Percentiles rank a stretch among this genome's conserved stretches.
Evolutionary conservation across 2,888 invertebrate species (phyloP).

Genomic region (Lasioglossum figueresi): DNA sequence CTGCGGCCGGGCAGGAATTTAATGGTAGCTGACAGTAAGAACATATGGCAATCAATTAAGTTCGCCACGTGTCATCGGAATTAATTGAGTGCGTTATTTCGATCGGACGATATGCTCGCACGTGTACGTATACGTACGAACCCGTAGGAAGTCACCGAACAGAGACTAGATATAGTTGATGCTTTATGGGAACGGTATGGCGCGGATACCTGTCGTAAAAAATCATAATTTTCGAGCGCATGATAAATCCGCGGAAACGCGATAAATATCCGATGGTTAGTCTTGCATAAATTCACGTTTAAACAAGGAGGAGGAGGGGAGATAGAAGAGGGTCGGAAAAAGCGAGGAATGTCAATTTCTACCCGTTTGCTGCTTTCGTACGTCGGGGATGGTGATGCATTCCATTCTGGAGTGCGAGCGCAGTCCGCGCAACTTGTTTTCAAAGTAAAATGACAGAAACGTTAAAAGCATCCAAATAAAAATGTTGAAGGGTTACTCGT

Average conservation of each 20-base stretch:
- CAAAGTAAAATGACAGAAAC: constrained; percentile 37
- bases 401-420: background rate
- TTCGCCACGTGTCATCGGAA: constrained; percentile 39
- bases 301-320: background rate
- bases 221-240: background rate
- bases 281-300: background rate
- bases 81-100: constrained; percentile 38
- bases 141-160: background rate
- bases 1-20: background rate
- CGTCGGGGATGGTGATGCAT: background rate
- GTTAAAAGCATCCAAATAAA: constrained; percentile 43
- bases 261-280: background rate
- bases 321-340: background rate
- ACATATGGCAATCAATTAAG: constrained; percentile 43
- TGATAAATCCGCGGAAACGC: background rate
- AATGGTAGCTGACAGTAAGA: constrained; percentile 35
- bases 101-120: constrained; percentile 25
- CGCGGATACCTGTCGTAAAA: background rate
- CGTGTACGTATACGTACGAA: background rate
- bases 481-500: constrained; percentile 2
- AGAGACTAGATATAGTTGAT: background rate
- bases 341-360: background rate
- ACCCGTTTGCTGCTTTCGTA: background rate
- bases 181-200: background rate
- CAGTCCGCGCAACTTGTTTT: constrained; percentile 17